Conservation (phyloP, 2,797 vertebrate genomes). For the Neoniphon sammara region DNA sequence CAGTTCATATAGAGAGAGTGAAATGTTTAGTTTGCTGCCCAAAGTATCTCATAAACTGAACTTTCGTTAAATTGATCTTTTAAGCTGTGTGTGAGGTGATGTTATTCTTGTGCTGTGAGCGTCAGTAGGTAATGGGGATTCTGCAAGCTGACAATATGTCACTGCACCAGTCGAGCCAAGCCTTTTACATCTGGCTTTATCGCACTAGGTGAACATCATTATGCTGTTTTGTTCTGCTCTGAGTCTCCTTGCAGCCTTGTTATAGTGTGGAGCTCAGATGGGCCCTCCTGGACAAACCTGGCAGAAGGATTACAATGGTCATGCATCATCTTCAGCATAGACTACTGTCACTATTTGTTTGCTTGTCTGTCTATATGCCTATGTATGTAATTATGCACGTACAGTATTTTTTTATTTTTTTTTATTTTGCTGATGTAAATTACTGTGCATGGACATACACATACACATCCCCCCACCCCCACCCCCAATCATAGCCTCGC, state of each 20-base stretch:
- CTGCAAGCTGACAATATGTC: constrained; percentile 3
- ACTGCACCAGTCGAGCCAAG: constrained; percentile 2
- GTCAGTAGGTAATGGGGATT: neutral
- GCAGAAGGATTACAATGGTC: neutral
- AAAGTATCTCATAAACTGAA: neutral
- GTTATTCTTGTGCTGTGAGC: neutral
- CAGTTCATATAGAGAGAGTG: neutral
- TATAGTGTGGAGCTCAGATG: neutral
- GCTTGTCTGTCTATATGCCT: neutral
- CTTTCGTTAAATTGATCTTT: neutral
- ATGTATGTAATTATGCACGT: neutral
- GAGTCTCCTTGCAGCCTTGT: neutral
- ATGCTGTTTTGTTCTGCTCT: constrained; percentile 1
- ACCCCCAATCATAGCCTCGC: no score
- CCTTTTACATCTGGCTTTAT: neutral
- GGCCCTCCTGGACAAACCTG: no score
- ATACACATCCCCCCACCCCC: no score
- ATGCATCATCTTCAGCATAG: neutral
- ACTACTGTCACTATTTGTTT: neutral
- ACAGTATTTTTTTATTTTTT: neutral
- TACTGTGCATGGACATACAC: no score
- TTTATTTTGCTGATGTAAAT: neutral
- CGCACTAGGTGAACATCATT: neutral
- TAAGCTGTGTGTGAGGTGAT: neutral
- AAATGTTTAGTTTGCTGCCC: neutral